Conservation (phyloP, 2,797 vertebrate genomes). For the Melanotaenia boesemani region DNA sequence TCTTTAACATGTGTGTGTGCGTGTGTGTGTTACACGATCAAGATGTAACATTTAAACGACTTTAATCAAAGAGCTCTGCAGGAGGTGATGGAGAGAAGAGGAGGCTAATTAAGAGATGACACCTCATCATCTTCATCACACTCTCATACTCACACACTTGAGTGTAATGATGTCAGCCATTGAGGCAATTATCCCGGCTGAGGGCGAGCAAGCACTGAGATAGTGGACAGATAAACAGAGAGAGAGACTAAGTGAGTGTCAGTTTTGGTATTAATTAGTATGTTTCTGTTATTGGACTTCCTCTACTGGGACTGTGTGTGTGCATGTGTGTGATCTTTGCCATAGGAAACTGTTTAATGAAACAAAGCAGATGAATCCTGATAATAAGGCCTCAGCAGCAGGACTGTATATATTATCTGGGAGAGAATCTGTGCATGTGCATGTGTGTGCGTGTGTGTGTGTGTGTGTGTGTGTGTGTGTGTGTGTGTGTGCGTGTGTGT, state of each 20-base stretch:
- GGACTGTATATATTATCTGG: slow-evolving; percentile 8
- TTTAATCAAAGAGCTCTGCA: slow-evolving; percentile 61
- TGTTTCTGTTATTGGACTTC: slow-evolving; percentile 46
- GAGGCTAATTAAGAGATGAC: slow-evolving; percentile 64
- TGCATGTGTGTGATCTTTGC: slow-evolving; percentile 30
- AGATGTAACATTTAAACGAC: slow-evolving; percentile 54
- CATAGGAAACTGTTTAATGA: slow-evolving; percentile 38
- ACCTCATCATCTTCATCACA: slow-evolving; percentile 30
- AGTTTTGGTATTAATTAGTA: slow-evolving; percentile 58
- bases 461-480: too few species aligned
- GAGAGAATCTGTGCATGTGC: not conserved
- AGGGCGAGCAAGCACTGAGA: slow-evolving; percentile 42
- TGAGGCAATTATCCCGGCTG: slow-evolving; percentile 50
- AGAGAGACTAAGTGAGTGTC: slow-evolving; percentile 49
- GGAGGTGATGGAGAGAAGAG: slow-evolving; percentile 52
- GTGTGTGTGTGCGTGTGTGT: too few species aligned
- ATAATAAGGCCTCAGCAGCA: slow-evolving; percentile 49
- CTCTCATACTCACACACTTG: slow-evolving; percentile 26
- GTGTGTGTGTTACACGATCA: slow-evolving; percentile 23
- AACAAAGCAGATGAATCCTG: slow-evolving; percentile 38
- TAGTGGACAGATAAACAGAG: slow-evolving; percentile 49
- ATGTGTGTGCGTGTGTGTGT: too few species aligned
- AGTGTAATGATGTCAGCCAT: slow-evolving; percentile 48
- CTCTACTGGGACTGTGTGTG: slow-evolving; percentile 28
- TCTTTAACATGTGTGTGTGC: not conserved